Conservation (phyloP, 2,113 vertebrate species). For the Pollimyrus isidori region DNA sequence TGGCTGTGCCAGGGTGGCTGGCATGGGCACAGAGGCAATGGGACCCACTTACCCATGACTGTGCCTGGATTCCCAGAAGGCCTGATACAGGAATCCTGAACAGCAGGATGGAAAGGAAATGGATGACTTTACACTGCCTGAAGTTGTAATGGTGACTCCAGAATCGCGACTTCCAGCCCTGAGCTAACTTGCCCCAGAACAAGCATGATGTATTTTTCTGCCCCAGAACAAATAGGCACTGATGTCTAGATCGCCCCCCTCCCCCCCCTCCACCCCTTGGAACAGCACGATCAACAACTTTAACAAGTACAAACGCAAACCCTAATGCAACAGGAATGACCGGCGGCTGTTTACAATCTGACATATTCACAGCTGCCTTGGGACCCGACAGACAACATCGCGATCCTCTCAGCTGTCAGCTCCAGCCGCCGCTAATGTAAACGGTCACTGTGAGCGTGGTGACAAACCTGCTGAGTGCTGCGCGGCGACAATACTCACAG, state of each 20-base stretch:
- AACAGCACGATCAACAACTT: background rate
- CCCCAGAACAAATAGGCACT: background rate
- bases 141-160: background rate
- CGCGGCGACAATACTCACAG: background rate
- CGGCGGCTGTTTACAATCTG: constrained; percentile 46
- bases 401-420: constrained; percentile 26
- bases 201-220: background rate
- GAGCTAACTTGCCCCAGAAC: background rate
- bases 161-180: background rate
- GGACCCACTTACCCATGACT: background rate
- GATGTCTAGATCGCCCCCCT: background rate
- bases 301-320: background rate
- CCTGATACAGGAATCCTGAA: background rate
- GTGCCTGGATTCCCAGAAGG: background rate
- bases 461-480: background rate
- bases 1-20: background rate
- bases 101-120: background rate
- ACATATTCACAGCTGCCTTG: constrained; percentile 29
- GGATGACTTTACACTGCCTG: background rate
- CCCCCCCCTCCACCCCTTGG: too few species aligned
- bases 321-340: constrained; percentile 17
- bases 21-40: constrained; percentile 17
- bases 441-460: background rate
- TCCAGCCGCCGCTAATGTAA: background rate
- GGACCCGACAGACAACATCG: constrained; percentile 44